Conservation (phyloP, 2,797 vertebrate species). For the Austrolebias charrua region DNA sequence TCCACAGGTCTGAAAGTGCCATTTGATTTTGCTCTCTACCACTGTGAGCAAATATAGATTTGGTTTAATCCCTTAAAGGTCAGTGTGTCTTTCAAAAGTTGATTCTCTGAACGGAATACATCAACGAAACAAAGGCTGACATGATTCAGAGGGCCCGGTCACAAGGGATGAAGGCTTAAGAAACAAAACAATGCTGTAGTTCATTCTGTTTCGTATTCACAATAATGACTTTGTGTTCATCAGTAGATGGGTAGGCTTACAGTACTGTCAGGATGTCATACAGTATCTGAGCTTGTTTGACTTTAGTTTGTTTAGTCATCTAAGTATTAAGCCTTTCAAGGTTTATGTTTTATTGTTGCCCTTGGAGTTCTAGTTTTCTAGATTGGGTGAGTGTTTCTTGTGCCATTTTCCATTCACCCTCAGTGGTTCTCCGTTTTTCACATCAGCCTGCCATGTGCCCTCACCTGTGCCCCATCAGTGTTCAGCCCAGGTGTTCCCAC, state of each 20-base stretch:
- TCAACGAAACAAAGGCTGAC: neutral
- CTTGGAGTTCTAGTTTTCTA: too few relatives aligned
- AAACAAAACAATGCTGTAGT: constrained; percentile 8
- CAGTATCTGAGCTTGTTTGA: too few relatives aligned
- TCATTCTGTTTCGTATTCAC: constrained; percentile 7
- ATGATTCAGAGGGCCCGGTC: constrained; percentile 1
- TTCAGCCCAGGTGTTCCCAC: too few relatives aligned
- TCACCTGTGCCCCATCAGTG: too few relatives aligned
- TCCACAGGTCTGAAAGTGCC: constrained; percentile 19
- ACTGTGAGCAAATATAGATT: constrained; percentile 17
- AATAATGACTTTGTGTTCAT: constrained; percentile 26
- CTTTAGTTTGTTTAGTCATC: too few relatives aligned
- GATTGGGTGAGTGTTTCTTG: too few relatives aligned
- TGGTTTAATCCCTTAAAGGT: constrained; percentile 32
- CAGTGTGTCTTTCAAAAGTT: constrained; percentile 26
- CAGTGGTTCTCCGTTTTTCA: too few relatives aligned
- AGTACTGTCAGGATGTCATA: neutral
- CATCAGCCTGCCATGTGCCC: too few relatives aligned
- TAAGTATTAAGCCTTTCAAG: too few relatives aligned
- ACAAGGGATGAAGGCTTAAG: constrained; percentile 22
- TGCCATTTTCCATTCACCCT: too few relatives aligned
- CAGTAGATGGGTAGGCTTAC: neutral
- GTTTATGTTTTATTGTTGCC: too few relatives aligned
- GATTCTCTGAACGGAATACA: constrained; percentile 2
- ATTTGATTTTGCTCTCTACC: constrained; percentile 13